Evolutionary conservation across 2,888 invertebrate genomes (phyloP).

Genomic region (Ophioninae sp.): DNA sequence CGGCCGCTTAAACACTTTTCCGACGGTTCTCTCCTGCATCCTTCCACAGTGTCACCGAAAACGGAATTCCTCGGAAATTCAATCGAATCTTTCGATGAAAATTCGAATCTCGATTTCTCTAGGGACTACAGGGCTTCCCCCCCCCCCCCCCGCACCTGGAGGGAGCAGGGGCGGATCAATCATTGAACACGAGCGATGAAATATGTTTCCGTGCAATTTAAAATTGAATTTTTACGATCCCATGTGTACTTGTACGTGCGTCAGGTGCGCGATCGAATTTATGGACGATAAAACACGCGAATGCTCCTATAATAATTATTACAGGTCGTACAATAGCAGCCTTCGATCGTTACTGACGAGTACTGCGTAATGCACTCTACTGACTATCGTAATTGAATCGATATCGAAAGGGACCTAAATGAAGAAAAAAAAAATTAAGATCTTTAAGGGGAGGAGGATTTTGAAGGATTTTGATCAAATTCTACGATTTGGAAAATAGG

Average conservation of each 20-base stretch:
- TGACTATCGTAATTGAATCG: background rate
- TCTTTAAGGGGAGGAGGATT: too few species aligned
- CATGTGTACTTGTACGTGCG: conserved; percentile 9
- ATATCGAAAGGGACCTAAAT: background rate
- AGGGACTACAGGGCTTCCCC: background rate
- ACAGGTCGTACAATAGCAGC: background rate
- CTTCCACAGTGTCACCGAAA: conserved; percentile 18
- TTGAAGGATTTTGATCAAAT: too few species aligned
- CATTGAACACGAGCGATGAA: conserved; percentile 20
- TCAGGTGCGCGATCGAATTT: background rate
- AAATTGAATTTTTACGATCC: conserved; percentile 14
- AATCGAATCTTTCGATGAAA: conserved; percentile 22
- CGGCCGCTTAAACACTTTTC: conserved; percentile 13
- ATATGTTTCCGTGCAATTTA: background rate
- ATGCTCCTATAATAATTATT: background rate
- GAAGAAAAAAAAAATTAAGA: too few species aligned
- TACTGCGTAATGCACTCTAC: background rate
- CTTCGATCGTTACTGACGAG: background rate
- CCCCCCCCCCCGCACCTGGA: too few species aligned
- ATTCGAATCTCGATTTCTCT: background rate
- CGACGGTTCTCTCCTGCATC: background rate
- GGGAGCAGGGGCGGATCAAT: background rate
- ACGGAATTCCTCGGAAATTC: conserved; percentile 33
- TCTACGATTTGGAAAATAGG: too few species aligned
- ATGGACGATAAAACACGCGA: conserved; percentile 5